phyloP scores from a whole-genome alignment of 1,140 invertebrate genomes.

The Galendromus occidentalis region DNA sequence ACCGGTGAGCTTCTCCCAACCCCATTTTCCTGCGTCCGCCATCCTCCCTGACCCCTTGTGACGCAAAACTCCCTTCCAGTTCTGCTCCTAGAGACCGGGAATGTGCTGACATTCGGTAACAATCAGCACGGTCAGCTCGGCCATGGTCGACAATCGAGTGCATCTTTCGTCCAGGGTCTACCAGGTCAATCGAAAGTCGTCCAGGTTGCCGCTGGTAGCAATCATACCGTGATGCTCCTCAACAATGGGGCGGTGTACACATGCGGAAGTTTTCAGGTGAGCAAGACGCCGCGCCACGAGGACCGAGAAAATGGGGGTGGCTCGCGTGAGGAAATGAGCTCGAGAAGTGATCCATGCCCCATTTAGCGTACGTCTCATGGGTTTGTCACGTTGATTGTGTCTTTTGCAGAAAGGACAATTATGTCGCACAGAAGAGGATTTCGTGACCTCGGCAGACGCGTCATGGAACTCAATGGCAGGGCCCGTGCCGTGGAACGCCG shows the following conservation, averaged over 20 bases:
- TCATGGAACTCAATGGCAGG: conserved; percentile 13
- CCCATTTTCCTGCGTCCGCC: background rate
- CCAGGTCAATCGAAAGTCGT: conserved; percentile 24
- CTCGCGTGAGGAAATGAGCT: background rate
- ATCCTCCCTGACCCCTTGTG: background rate
- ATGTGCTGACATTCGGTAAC: conserved; percentile 60
- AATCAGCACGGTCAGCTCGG: conserved; percentile 88
- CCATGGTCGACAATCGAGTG: conserved; percentile 45
- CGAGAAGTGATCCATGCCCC: no score
- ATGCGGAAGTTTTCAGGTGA: conserved; percentile 69
- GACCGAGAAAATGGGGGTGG: background rate
- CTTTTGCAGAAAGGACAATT: conserved; percentile 59
- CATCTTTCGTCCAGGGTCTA: background rate
- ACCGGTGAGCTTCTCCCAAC: conserved; percentile 34
- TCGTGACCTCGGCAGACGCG: background rate
- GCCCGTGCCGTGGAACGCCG: conserved; percentile 45
- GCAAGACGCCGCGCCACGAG: conserved; percentile 14
- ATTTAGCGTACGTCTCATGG: no score
- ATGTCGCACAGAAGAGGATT: conserved; percentile 35
- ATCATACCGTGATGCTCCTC: conserved; percentile 79
- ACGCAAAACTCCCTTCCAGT: conserved; percentile 28
- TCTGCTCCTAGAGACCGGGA: conserved; percentile 41
- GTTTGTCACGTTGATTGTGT: conserved; percentile 11
- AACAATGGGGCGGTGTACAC: conserved; percentile 75
- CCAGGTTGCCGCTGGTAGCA: conserved; percentile 74